phyloP scores from a whole-genome alignment of 2,888 invertebrate species.

The Eilema caniola region DNA sequence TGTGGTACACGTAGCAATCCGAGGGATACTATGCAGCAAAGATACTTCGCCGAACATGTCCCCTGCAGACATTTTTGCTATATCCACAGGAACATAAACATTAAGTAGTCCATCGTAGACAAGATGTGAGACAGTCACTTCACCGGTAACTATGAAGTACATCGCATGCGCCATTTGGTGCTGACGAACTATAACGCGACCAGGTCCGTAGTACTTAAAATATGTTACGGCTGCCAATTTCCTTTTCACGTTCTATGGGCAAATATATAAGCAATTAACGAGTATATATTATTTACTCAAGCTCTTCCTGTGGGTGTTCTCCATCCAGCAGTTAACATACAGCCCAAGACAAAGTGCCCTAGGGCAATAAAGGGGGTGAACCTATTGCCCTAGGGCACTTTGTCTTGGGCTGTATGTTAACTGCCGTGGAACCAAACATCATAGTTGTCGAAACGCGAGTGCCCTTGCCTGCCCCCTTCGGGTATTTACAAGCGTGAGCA shows the following conservation, averaged over 20 bases:
- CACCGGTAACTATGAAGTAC: slow-evolving; percentile 89
- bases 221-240: slow-evolving; percentile 87
- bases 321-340: too few relatives aligned
- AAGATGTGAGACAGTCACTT: slow-evolving; percentile 79
- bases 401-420: too few relatives aligned
- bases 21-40: slow-evolving; percentile 86
- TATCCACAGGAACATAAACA: slow-evolving; percentile 75
- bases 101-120: slow-evolving; percentile 83
- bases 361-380: too few relatives aligned
- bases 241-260: slow-evolving; percentile 85
- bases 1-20: slow-evolving; percentile 88
- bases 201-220: slow-evolving; percentile 88
- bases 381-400: too few relatives aligned
- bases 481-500: too few relatives aligned
- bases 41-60: slow-evolving; percentile 91
- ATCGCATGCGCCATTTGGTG: slow-evolving; percentile 87
- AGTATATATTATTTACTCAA: too few relatives aligned
- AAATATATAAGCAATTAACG: neutral
- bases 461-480: too few relatives aligned
- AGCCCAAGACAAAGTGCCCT: too few relatives aligned
- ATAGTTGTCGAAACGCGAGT: too few relatives aligned
- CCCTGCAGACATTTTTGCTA: slow-evolving; percentile 85
- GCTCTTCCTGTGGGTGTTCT: too few relatives aligned
- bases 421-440: too few relatives aligned
- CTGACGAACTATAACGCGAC: slow-evolving; percentile 88